Percentiles rank a stretch among this genome's conserved stretches.
These are phyloP conservation scores for Metaphire vulgaris DNA, from an alignment of 1,140 invertebrate genomes.

Conservation along the genomic window DNA sequence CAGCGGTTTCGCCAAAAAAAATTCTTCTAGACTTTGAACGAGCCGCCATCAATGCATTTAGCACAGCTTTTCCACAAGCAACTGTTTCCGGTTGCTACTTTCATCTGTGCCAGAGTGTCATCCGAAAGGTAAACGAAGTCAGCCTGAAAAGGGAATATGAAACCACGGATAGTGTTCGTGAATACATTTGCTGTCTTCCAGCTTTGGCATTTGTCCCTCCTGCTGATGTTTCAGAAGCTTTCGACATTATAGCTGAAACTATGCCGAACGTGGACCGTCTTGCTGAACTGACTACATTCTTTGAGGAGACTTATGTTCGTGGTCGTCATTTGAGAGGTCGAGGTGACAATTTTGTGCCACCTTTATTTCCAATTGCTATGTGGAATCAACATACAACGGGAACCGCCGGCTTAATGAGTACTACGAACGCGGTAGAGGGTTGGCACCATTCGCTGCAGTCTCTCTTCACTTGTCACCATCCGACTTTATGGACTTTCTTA, in stretches of 20 bases:
- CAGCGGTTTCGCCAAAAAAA: too few species aligned
- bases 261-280: neutral
- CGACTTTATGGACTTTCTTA: neutral
- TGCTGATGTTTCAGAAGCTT: neutral
- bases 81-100: too few species aligned
- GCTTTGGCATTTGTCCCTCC: neutral
- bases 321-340: neutral
- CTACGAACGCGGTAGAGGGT: neutral
- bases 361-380: neutral
- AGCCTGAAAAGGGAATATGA: conserved; percentile 20
- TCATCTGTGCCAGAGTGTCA: too few species aligned
- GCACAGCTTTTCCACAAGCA: too few species aligned
- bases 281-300: neutral
- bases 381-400: neutral
- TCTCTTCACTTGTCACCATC: neutral
- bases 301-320: neutral
- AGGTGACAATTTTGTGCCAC: neutral
- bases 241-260: neutral
- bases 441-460: neutral
- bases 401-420: neutral
- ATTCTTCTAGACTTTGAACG: conserved; percentile 25
- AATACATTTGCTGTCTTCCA: neutral
- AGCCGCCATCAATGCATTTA: too few species aligned
- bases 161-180: neutral
- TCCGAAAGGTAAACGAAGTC: conserved; percentile 29